These are phyloP conservation scores for Meliscaeva auricollis DNA, from an alignment of 2,888 invertebrate genomes.

Conservation along the genomic window DNA sequence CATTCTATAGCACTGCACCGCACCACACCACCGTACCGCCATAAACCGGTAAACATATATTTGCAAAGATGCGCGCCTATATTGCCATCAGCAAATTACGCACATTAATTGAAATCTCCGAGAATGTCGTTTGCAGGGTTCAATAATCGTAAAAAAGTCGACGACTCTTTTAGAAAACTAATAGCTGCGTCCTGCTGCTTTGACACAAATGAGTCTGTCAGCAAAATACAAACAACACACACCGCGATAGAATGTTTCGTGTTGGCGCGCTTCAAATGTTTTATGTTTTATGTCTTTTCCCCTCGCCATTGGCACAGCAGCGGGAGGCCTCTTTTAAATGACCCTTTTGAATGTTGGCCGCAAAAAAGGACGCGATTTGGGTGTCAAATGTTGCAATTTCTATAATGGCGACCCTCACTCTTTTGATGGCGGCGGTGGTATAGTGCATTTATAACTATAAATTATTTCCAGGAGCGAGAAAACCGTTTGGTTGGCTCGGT, in stretches of 20 bases:
- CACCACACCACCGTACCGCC: too few relatives aligned
- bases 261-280: conserved; percentile 1
- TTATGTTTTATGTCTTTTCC: background rate
- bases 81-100: conserved; percentile 63
- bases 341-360: conserved; percentile 19
- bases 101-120: conserved; percentile 73
- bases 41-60: background rate
- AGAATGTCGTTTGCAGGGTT: conserved; percentile 67
- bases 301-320: background rate
- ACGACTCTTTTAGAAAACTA: conserved; percentile 52
- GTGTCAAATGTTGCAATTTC: conserved; percentile 62
- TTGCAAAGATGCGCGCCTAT: conserved; percentile 12
- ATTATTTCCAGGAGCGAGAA: conserved; percentile 30
- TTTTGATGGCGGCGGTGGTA: background rate
- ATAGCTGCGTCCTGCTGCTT: conserved; percentile 59
- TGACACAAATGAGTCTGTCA: conserved; percentile 63
- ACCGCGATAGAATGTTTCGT: background rate
- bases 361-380: conserved; percentile 28
- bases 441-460: conserved; percentile 35
- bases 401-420: conserved; percentile 15
- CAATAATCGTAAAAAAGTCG: conserved; percentile 71
- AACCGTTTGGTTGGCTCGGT: background rate
- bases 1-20: conserved; percentile 9
- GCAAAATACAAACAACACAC: conserved; percentile 39
- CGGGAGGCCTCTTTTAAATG: conserved; percentile 10